Evolutionary conservation across 2,797 vertebrate species (phyloP).

Genomic region (Tenualosa thibaudeaui): DNA sequence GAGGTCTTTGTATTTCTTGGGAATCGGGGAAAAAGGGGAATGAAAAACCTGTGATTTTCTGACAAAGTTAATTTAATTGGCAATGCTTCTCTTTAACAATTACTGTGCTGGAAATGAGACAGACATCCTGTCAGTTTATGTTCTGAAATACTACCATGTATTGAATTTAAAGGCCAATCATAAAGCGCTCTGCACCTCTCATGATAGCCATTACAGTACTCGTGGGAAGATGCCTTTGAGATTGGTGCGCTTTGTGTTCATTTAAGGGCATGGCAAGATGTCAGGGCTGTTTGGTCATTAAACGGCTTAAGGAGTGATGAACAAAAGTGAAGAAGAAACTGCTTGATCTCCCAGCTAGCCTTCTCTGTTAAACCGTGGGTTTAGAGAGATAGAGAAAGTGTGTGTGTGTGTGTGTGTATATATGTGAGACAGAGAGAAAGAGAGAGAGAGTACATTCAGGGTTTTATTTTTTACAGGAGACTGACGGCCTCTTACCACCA

Average conservation of each 20-base stretch:
- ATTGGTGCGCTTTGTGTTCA: background rate
- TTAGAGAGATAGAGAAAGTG: background rate
- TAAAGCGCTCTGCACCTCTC: background rate
- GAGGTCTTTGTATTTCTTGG: slow-evolving; percentile 63
- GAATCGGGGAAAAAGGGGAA: slow-evolving; percentile 51
- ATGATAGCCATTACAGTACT: background rate
- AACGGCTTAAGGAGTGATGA: background rate
- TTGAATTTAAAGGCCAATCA: background rate
- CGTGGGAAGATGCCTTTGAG: background rate
- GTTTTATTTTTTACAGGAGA: slow-evolving; percentile 66
- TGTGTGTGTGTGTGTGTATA: background rate
- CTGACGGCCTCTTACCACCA: slow-evolving; percentile 66
- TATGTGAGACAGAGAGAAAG: background rate
- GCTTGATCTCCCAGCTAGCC: slow-evolving; percentile 14
- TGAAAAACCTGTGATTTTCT: slow-evolving; percentile 62
- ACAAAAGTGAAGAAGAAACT: background rate
- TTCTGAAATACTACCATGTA: background rate
- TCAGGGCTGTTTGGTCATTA: background rate
- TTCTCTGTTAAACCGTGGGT: background rate
- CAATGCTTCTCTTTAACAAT: slow-evolving; percentile 69
- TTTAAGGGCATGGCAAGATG: slow-evolving; percentile 2
- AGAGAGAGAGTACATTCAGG: background rate
- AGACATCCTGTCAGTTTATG: slow-evolving; percentile 58
- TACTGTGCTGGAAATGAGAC: slow-evolving; percentile 69
- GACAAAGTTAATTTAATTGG: slow-evolving; percentile 76